These are phyloP conservation scores for Thaumatotibia leucotreta DNA, from an alignment of 1,140 invertebrate species.

Conservation along the genomic window DNA sequence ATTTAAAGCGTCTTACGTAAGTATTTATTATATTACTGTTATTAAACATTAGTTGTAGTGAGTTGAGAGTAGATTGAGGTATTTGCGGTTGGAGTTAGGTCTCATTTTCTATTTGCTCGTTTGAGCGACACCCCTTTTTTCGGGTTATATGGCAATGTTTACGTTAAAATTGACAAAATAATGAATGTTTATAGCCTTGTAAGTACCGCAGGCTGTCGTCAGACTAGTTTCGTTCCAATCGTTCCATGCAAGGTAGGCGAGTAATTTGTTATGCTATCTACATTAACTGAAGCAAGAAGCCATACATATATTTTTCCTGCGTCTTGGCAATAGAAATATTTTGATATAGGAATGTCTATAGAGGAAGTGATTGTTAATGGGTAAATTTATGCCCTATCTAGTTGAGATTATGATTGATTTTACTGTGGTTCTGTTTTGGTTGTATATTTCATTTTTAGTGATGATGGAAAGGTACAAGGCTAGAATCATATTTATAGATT, in stretches of 20 bases:
- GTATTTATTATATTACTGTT: conserved; percentile 56
- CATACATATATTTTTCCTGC: conserved; percentile 28
- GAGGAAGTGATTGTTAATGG: not conserved
- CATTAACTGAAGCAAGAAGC: conserved; percentile 4
- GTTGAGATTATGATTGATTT: not conserved
- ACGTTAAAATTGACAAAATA: conserved; percentile 3
- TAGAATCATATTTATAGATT: not conserved
- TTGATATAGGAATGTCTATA: conserved; percentile 17
- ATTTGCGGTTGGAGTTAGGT: conserved; percentile 16
- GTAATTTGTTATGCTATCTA: not conserved
- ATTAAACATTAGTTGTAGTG: conserved; percentile 42
- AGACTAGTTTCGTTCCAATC: not conserved
- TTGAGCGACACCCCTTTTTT: conserved; percentile 4
- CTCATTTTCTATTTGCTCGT: not conserved
- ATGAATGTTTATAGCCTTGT: not conserved
- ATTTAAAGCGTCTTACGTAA: conserved; percentile 70
- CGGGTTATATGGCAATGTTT: not conserved
- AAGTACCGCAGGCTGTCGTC: not conserved
- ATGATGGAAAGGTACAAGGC: not conserved
- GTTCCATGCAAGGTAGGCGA: not conserved
- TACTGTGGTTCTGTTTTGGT: not conserved
- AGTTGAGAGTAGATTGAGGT: not conserved
- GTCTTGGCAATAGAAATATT: conserved; percentile 31
- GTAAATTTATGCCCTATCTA: not conserved
- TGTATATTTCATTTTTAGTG: not conserved